Evolutionary conservation across 1,140 invertebrate species (phyloP).

Genomic region (Drosophila funebris): DNA sequence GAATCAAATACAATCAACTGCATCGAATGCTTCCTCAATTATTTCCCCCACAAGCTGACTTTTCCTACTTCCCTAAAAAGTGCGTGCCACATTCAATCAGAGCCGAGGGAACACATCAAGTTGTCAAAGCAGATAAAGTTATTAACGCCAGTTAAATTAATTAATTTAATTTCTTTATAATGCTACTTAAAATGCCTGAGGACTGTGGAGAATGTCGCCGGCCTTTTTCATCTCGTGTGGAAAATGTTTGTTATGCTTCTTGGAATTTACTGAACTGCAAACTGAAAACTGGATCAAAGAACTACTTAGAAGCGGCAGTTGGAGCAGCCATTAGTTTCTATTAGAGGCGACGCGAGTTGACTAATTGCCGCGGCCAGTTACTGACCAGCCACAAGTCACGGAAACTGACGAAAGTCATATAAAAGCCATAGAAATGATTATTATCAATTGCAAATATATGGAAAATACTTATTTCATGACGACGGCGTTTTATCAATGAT

Average conservation of each 20-base stretch:
- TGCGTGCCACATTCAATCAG: slow-evolving; percentile 40
- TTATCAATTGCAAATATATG: slow-evolving; percentile 55
- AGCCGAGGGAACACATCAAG: slow-evolving; percentile 46
- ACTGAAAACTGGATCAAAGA: background rate
- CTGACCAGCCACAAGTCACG: slow-evolving; percentile 27
- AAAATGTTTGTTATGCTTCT: slow-evolving; percentile 43
- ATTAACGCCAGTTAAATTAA: slow-evolving; percentile 63
- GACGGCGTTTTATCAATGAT: slow-evolving; percentile 65
- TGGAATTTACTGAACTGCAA: slow-evolving; percentile 34
- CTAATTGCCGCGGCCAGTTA: slow-evolving; percentile 62
- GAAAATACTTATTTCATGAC: slow-evolving; percentile 36
- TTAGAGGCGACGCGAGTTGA: slow-evolving; percentile 52
- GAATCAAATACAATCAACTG: background rate
- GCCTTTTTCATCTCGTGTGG: slow-evolving; percentile 34
- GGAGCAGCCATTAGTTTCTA: slow-evolving; percentile 57
- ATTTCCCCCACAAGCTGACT: background rate
- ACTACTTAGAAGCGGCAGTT: background rate
- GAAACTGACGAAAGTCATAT: slow-evolving; percentile 39
- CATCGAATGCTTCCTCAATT: background rate
- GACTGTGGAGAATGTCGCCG: background rate
- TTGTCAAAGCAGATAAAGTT: slow-evolving; percentile 66
- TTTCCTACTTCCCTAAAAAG: background rate
- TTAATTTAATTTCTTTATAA: slow-evolving; percentile 63
- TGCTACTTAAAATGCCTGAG: slow-evolving; percentile 46
- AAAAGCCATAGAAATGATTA: slow-evolving; percentile 51